A percentile compares a stretch with the other conserved stretches of the same genome.
These are phyloP conservation scores for Leptogaster cylindrica DNA, from an alignment of 2,888 invertebrate genomes.

Conservation along the genomic window DNA sequence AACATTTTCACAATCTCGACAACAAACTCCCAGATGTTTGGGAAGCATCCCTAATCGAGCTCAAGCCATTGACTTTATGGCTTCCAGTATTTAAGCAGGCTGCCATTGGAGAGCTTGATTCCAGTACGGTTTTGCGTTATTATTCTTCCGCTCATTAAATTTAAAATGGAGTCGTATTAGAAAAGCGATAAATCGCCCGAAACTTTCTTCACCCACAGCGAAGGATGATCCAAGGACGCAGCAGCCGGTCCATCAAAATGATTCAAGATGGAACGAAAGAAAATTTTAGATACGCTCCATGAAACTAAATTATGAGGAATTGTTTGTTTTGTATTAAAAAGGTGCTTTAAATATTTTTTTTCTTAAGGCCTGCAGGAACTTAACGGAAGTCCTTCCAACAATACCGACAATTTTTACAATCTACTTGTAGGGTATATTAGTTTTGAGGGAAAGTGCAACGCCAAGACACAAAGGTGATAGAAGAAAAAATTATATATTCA, in stretches of 20 bases:
- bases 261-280: background rate
- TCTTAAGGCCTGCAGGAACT: too few relatives aligned
- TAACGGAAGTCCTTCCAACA: too few relatives aligned
- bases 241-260: constrained; percentile 12
- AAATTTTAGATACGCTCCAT: constrained; percentile 19
- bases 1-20: too few relatives aligned
- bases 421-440: too few relatives aligned
- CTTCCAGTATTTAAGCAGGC: constrained; percentile 41
- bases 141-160: constrained; percentile 8
- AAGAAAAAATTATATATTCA: too few relatives aligned
- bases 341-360: too few relatives aligned
- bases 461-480: too few relatives aligned
- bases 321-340: too few relatives aligned
- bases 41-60: constrained; percentile 23
- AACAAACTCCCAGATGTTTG: too few relatives aligned
- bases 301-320: too few relatives aligned
- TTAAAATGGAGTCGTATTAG: constrained; percentile 7
- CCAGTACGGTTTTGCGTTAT: constrained; percentile 18
- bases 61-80: constrained; percentile 43
- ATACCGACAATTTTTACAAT: too few relatives aligned
- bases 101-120: constrained; percentile 22
- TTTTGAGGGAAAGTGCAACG: too few relatives aligned
- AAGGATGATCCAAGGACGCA: background rate
- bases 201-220: background rate
- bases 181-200: constrained; percentile 12